A percentile compares a stretch with the other conserved stretches of the same genome.
Conservation (phyloP, 2,888 invertebrate genomes). For the Allygus modestus region DNA sequence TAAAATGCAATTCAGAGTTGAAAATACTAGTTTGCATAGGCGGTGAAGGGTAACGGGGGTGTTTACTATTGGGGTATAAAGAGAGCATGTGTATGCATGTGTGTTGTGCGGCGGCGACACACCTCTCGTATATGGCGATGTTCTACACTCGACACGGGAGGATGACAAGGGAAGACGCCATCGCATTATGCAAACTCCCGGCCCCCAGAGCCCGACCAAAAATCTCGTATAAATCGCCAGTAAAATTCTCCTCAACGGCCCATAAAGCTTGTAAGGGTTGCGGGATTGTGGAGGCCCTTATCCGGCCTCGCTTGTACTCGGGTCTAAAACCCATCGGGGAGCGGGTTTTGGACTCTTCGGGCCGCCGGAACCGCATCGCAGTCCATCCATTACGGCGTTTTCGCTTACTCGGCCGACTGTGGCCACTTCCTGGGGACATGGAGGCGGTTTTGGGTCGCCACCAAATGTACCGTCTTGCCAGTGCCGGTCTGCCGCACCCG, state of each 20-base stretch:
- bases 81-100: constrained; percentile 41
- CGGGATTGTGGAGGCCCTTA: constrained; percentile 7
- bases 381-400: neutral
- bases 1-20: neutral
- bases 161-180: constrained; percentile 65
- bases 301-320: neutral
- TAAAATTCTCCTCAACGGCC: constrained; percentile 71
- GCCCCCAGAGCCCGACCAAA: constrained; percentile 72
- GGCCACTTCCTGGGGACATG: neutral
- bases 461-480: neutral
- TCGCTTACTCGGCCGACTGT: neutral
- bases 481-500: neutral
- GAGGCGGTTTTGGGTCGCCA: neutral
- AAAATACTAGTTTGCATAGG: neutral
- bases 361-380: neutral
- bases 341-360: too few species aligned
- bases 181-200: constrained; percentile 72
- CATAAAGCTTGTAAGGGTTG: constrained; percentile 65
- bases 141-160: neutral
- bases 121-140: neutral
- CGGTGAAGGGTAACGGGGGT: neutral
- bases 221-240: constrained; percentile 76
- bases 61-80: neutral
- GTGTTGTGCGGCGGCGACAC: neutral
- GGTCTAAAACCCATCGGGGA: neutral